Evolutionary conservation across 2,113 vertebrate species (phyloP), one percentile per base, ranked within the genome.

Genomic region (Myodes glareolus): DNA sequence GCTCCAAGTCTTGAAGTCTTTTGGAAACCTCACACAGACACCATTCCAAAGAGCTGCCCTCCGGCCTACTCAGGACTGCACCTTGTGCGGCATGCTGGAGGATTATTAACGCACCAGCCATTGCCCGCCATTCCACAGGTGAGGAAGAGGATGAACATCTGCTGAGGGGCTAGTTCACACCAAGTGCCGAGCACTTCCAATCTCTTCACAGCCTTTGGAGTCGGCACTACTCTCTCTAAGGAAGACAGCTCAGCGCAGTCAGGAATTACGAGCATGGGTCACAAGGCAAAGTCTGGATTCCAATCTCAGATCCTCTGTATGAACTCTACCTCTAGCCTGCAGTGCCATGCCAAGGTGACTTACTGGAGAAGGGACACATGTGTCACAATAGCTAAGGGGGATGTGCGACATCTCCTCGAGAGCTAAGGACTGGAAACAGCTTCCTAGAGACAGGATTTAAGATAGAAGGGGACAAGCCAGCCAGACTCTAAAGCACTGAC

Each of bases 151-250:
- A 47, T 1, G 29, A 67, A 86, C 4, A 55, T 39, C 58, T 42
- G 72, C 9, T 42, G 17, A 67, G 12, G 27, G 36, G 8, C 52
- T 78, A 8, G 33, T 65, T 36, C 4, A 92, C 17, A 39, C n/a
- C 10, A 1, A 10, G 19, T n/a, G 78, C 7, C 31, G 21, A 72
- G 76, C 39, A 92, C 55, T 52, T 94, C 75, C 39, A 39, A 47
- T 45, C 25, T 47, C 39, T 16, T 23, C 84, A 67, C 47, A 67
- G 36, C 29, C 13, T 76, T 91, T 33, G 96, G 67, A 92, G 63
- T 45, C 58, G 63, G 29, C 61, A 67, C 45, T 84, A 10, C 11
- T 63, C 72, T 89, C 92, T 75, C 73, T 96, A 88, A 96, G 50
- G 8, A 92, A 85, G 52, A 81, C 87, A 81, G 58, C 17, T 21